phyloP scores from a whole-genome alignment of 2,888 invertebrate genomes.

The Drosophila meridionalis region DNA sequence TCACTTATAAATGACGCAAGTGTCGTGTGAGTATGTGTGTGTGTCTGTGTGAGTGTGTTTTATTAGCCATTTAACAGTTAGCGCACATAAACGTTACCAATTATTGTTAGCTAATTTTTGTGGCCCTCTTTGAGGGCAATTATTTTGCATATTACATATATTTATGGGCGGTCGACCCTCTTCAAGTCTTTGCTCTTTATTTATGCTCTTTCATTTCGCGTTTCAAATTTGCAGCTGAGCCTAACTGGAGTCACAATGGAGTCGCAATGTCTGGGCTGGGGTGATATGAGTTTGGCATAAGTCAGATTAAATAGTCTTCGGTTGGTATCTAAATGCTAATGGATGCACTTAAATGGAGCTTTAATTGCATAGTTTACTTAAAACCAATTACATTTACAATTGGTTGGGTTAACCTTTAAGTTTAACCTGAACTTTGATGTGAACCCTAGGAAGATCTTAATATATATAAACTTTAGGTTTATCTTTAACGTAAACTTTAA shows the following conservation, averaged over 20 bases:
- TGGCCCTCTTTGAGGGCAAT: constrained; percentile 43
- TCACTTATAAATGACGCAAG: constrained; percentile 36
- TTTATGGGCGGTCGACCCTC: constrained; percentile 32
- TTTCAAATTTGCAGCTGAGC: constrained; percentile 18
- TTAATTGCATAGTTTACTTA: too few relatives aligned
- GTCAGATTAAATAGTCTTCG: neutral
- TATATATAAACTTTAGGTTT: neutral
- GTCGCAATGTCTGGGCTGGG: constrained; percentile 7
- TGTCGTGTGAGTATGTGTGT: constrained; percentile 8
- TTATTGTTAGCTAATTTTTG: constrained; percentile 72
- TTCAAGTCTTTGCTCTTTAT: neutral
- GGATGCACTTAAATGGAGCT: neutral
- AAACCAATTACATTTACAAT: neutral
- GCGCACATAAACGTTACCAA: constrained; percentile 74
- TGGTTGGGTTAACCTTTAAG: neutral
- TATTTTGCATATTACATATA: constrained; percentile 43
- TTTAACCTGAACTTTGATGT: neutral
- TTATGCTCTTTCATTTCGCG: neutral
- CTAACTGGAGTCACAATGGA: constrained; percentile 4
- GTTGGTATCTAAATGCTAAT: neutral
- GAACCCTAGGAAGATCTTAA: neutral
- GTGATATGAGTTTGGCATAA: constrained; percentile 9
- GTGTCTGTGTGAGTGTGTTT: constrained; percentile 28
- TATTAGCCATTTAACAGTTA: constrained; percentile 77
- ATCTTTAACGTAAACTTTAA: neutral